These are phyloP conservation scores for Glaucidium brasilianum DNA, from an alignment of 2,113 vertebrate genomes.

Conservation along the genomic window DNA sequence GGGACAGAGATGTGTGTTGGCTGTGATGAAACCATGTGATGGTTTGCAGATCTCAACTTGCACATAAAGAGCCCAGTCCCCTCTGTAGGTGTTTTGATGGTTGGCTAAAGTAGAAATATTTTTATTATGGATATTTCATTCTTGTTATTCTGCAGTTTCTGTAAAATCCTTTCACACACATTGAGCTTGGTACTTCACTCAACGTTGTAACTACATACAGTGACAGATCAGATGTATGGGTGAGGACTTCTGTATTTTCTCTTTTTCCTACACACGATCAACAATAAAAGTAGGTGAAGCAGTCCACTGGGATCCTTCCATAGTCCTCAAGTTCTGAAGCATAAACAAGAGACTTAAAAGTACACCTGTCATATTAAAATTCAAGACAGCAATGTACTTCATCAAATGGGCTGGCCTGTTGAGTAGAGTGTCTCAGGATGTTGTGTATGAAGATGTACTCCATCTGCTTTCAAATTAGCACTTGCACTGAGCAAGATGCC, in stretches of 20 bases:
- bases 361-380: background rate
- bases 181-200: background rate
- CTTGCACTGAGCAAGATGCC: background rate
- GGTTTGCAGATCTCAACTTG: background rate
- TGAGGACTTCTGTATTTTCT: background rate
- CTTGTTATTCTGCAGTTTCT: background rate
- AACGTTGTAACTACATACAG: rapidly evolving
- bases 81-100: background rate
- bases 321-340: background rate
- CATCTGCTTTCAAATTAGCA: background rate
- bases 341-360: background rate
- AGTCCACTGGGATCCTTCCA: background rate
- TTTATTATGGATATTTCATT: background rate
- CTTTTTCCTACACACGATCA: background rate
- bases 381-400: background rate
- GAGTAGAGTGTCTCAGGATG: background rate
- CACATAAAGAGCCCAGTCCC: rapidly evolving
- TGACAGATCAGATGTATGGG: background rate
- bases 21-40: rapidly evolving
- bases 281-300: background rate
- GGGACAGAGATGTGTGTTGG: rapidly evolving
- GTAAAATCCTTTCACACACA: background rate
- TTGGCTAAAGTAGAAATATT: background rate
- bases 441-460: background rate
- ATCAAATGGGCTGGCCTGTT: background rate